Evolutionary conservation across 2,797 vertebrate species (phyloP).

Genomic region (Sebastes diploproa): DNA sequence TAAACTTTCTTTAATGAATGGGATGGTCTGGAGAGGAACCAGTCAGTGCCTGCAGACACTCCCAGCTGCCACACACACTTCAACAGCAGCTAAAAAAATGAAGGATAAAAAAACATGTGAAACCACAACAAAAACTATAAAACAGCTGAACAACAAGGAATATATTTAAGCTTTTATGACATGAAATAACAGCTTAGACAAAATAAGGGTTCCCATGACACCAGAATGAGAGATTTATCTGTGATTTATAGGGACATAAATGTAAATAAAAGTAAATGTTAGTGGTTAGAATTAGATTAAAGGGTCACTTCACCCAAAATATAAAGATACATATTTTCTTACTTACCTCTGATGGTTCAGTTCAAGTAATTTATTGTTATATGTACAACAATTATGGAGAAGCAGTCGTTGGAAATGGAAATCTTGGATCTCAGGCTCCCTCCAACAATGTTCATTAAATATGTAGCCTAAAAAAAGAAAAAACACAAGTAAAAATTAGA

Average conservation of each 20-base stretch:
- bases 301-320: no score
- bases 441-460: no score
- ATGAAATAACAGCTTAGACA: background rate
- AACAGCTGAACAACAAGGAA: background rate
- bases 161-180: background rate
- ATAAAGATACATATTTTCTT: no score
- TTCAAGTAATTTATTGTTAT: no score
- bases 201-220: background rate
- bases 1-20: conserved; percentile 27
- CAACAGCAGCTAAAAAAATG: background rate
- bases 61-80: conserved; percentile 17
- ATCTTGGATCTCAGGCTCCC: no score
- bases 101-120: background rate
- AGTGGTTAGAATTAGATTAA: no score
- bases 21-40: conserved; percentile 13
- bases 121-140: background rate
- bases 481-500: no score
- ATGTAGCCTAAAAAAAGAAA: no score
- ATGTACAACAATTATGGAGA: no score
- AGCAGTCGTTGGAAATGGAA: no score
- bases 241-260: background rate
- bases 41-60: conserved; percentile 38
- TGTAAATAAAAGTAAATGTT: no score
- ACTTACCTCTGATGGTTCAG: no score
- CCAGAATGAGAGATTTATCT: background rate